Evolutionary conservation across 2,888 invertebrate species (phyloP).

Genomic region (Melieria picta): DNA sequence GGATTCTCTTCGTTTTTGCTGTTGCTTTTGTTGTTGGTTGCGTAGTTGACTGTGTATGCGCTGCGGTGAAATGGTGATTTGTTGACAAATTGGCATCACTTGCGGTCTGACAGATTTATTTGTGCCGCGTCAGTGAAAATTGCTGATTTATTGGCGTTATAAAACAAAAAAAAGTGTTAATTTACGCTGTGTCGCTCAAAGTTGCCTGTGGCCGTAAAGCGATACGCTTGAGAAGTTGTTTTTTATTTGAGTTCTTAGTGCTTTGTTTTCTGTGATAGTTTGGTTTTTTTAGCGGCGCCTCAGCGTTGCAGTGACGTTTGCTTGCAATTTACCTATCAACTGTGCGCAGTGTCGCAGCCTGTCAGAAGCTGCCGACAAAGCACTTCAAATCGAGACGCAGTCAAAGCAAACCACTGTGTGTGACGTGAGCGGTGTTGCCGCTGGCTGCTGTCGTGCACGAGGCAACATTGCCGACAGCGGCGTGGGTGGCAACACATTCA

Average conservation of each 20-base stretch:
- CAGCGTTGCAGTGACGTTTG: too few species aligned
- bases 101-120: conserved; percentile 49
- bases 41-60: conserved; percentile 13
- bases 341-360: background rate
- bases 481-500: too few species aligned
- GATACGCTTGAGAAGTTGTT: too few species aligned
- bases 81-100: conserved; percentile 50
- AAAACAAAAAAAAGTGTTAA: background rate
- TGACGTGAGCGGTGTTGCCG: too few species aligned
- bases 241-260: too few species aligned
- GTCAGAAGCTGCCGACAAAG: conserved; percentile 18
- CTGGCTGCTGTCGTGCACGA: too few species aligned
- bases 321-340: conserved; percentile 3
- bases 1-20: background rate
- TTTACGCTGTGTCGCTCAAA: background rate
- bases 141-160: background rate
- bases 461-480: too few species aligned
- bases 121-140: conserved; percentile 17
- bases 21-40: background rate
- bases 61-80: conserved; percentile 34
- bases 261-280: too few species aligned
- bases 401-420: background rate
- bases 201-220: too few species aligned
- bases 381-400: conserved; percentile 31
- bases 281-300: too few species aligned